Conservation (phyloP, 2,888 invertebrate species). For the Dryococelus australis region DNA sequence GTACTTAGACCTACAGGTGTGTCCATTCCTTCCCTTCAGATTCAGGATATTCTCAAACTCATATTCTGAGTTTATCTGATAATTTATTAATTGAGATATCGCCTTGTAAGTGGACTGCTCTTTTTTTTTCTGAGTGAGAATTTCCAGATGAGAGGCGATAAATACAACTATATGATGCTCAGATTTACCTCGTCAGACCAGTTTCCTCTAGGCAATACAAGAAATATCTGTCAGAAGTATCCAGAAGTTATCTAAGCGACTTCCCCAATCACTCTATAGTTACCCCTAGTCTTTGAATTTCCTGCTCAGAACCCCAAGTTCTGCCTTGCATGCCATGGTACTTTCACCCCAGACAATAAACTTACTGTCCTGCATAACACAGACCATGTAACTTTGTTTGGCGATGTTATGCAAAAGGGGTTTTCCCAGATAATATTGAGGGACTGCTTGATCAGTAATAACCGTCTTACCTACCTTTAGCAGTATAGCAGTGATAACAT, state of each 20-base stretch:
- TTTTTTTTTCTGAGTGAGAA: background rate
- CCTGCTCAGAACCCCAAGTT: constrained; percentile 46
- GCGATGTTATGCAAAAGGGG: constrained; percentile 39
- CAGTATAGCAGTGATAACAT: constrained; percentile 53
- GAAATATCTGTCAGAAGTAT: constrained; percentile 48
- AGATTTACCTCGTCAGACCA: constrained; percentile 45
- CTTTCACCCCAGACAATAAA: constrained; percentile 51
- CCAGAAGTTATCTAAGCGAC: constrained; percentile 45
- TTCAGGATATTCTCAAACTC: constrained; percentile 37
- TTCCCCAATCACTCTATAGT: constrained; percentile 41
- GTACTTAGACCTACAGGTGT: constrained; percentile 31
- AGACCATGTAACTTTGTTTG: constrained; percentile 30
- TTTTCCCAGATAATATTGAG: constrained; percentile 35
- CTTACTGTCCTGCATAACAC: constrained; percentile 37
- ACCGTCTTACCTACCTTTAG: constrained; percentile 49
- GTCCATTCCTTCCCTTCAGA: constrained; percentile 27
- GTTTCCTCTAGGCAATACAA: constrained; percentile 38
- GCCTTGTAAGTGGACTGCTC: background rate
- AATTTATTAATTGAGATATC: background rate
- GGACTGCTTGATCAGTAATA: constrained; percentile 47
- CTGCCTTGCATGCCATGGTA: constrained; percentile 46
- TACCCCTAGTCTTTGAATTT: constrained; percentile 9
- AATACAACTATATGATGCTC: constrained; percentile 44
- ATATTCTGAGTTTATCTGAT: constrained; percentile 20
- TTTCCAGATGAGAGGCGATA: constrained; percentile 37